Base-by-base conservation (phyloP, 2,888 invertebrate species). In the Tuta absoluta region DNA sequence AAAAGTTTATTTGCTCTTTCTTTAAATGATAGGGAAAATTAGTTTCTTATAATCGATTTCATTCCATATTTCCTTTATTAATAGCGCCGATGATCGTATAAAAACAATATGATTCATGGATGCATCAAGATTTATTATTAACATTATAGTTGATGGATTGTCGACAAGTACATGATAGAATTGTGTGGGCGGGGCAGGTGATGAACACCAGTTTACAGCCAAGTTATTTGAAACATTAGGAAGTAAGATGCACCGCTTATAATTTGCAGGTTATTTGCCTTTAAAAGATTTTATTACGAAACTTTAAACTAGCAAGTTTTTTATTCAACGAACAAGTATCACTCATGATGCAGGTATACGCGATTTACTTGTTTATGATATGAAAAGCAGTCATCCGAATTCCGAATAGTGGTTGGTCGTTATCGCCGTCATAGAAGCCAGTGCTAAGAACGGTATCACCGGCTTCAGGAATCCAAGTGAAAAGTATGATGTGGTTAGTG, bases 111-210 rank as follows among this genome's bases (percentile, higher is more conserved):
- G 51, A 53, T 53, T 56, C 33, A 56, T 12, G 23, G n/a, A 14
- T n/a, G 19, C 24, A 53, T 17, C 3, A 24, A 56, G 56, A 56
- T 56, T 56, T 56, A 56, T 56, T 24, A 17, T 4, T 8, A 56
- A 24, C 56, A 56, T 56, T 24, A 56, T 19, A 56, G 11, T 56
- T 56, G 56, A 56, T 56, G 56, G n/a, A 33, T 24, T 10, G 56
- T 56, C 17, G 56, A 56, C 60, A 60, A 60, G 45, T 45, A n/a
- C n/a, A n/a, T 14, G 14, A 60, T 60, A 11, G 60, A 45, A 41
- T n/a, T 1, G 60, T 41, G 60, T 41, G 19, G 56, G 56, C 17
- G 56, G n/a, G 53, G 12, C 53, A 21, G 24, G 21, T 24, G 23
- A 23, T 60, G 21, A 21, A 14, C 33, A 23, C 23, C 2, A 45